Evolutionary conservation across 2,797 vertebrate genomes (phyloP).

Genomic region (Odontamblyopus rebecca): DNA sequence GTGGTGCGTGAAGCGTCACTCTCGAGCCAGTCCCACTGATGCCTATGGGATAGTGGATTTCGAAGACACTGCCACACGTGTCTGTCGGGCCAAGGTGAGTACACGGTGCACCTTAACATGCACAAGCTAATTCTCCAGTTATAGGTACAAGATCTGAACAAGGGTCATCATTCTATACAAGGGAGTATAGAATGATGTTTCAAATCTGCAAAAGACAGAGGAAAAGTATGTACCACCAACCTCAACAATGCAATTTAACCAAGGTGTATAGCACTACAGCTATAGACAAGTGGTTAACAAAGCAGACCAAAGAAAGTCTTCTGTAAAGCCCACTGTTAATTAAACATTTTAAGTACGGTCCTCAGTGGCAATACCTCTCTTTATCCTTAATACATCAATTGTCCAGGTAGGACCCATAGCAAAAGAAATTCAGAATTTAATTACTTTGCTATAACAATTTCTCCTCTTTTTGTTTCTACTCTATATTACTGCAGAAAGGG

Average conservation of each 20-base stretch:
- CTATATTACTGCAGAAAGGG: too few species aligned
- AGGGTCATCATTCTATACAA: too few species aligned
- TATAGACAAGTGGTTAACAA: background rate
- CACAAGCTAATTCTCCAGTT: background rate
- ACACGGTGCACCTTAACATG: background rate
- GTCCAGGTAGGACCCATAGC: too few species aligned
- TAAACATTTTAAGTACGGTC: background rate
- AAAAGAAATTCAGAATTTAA: too few species aligned
- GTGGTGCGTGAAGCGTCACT: slow-evolving; percentile 89
- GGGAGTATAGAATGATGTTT: background rate
- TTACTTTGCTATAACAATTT: too few species aligned
- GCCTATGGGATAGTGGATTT: slow-evolving; percentile 93
- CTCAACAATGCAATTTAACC: background rate
- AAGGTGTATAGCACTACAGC: background rate
- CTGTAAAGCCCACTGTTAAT: background rate
- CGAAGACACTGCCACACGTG: slow-evolving; percentile 87
- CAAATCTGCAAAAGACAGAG: background rate
- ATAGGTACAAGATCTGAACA: background rate
- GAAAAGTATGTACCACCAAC: background rate
- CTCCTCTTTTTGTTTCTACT: too few species aligned
- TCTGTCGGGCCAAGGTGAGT: slow-evolving; percentile 90
- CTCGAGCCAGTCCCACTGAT: slow-evolving; percentile 85
- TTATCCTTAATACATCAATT: too few species aligned
- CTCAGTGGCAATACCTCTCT: too few species aligned
- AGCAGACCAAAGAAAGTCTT: background rate